phyloP scores from a whole-genome alignment of 1,140 invertebrate genomes.

The Calliopsis andreniformis region DNA sequence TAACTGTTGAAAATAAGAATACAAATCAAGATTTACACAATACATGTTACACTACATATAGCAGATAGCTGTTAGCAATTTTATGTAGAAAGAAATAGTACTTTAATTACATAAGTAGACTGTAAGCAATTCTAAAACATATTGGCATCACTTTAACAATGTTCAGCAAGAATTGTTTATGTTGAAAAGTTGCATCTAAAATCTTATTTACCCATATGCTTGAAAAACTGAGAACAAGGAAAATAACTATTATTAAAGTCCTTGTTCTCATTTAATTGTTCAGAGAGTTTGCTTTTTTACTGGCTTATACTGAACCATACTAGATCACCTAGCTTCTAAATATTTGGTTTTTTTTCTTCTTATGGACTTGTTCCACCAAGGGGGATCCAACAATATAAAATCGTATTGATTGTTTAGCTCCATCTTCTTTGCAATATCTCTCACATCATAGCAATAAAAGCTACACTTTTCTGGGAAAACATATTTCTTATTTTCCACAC shows the following conservation, averaged over 20 bases:
- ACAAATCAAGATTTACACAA: constrained; percentile 24
- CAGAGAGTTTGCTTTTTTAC: constrained; percentile 38
- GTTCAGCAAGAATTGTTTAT: constrained; percentile 25
- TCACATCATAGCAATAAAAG: constrained; percentile 81
- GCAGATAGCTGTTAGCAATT: background rate
- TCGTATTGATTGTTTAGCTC: constrained; percentile 84
- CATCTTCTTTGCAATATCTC: constrained; percentile 73
- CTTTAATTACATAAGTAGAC: constrained; percentile 26
- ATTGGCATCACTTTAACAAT: constrained; percentile 19
- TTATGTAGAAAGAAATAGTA: constrained; percentile 14
- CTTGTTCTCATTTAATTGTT: constrained; percentile 64
- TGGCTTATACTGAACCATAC: constrained; percentile 42
- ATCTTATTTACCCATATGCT: constrained; percentile 45
- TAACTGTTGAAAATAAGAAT: constrained; percentile 83
- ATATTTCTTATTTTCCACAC: constrained; percentile 71
- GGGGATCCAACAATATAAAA: constrained; percentile 93
- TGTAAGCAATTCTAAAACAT: constrained; percentile 31
- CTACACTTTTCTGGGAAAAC: constrained; percentile 78
- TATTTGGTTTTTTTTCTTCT: constrained; percentile 87
- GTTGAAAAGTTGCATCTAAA: constrained; percentile 48
- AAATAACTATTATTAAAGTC: constrained; percentile 64
- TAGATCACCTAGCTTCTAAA: constrained; percentile 81
- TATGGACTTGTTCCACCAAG: constrained; percentile 97
- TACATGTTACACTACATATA: background rate
- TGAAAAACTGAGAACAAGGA: constrained; percentile 57